Percentiles rank a stretch among this genome's conserved stretches.
These are phyloP conservation scores for Chaetorhynchus papuensis DNA, from an alignment of 2,113 vertebrate species.

Conservation along the genomic window DNA sequence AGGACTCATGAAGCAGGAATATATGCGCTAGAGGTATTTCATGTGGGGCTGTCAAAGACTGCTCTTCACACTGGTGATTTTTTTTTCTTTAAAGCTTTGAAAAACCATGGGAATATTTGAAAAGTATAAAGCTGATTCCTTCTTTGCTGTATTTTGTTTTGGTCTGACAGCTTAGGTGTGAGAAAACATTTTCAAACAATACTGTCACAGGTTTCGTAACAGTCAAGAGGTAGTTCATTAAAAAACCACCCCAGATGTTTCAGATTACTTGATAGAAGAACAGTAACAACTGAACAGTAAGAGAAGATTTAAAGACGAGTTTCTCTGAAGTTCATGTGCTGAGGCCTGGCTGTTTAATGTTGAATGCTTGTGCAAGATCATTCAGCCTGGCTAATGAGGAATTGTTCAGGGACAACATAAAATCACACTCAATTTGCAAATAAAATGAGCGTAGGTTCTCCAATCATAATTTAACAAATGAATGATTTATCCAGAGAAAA, in stretches of 20 bases:
- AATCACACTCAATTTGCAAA: background rate
- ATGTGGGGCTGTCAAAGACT: background rate
- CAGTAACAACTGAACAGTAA: background rate
- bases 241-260: background rate
- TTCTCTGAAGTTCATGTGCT: background rate
- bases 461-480: background rate
- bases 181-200: background rate
- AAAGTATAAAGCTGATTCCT: background rate
- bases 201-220: background rate
- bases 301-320: background rate
- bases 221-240: background rate
- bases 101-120: background rate
- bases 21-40: background rate
- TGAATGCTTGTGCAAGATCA: background rate
- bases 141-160: background rate
- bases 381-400: background rate
- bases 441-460: background rate
- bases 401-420: background rate
- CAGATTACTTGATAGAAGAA: background rate
- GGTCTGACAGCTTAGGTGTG: background rate
- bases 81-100: background rate
- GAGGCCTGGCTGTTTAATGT: background rate
- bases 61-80: background rate
- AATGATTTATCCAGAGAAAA: background rate
- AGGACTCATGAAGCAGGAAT: background rate